Evolutionary conservation across 92 coral and sea anemone genomes (phyloP).

Genomic region (Porites cylindrica): DNA sequence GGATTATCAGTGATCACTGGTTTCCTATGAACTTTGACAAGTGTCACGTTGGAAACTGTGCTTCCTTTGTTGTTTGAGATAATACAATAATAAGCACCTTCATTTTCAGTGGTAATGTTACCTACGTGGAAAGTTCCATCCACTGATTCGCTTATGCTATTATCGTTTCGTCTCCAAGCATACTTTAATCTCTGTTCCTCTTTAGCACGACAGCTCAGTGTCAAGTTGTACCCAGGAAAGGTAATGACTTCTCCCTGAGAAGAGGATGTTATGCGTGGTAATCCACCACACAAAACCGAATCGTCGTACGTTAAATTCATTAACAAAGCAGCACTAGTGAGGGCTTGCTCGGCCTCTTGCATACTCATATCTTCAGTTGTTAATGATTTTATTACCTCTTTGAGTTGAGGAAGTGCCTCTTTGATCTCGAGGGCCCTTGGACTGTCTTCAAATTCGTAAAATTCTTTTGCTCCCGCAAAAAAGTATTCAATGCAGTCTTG

Average conservation of each 20-base stretch:
- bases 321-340: conserved; percentile 25
- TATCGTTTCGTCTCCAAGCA: conserved; percentile 66
- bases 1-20: conserved; percentile 67
- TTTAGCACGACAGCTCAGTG: conserved; percentile 51
- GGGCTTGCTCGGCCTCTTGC: conserved; percentile 17
- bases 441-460: conserved; percentile 63
- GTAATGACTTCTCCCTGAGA: conserved; percentile 29
- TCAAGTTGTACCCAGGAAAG: conserved; percentile 37
- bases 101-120: conserved; percentile 39
- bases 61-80: conserved; percentile 66
- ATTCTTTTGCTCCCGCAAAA: conserved; percentile 51
- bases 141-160: conserved; percentile 38
- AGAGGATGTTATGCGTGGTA: conserved; percentile 43
- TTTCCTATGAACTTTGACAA: conserved; percentile 56
- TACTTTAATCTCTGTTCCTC: conserved; percentile 48
- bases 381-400: conserved; percentile 26
- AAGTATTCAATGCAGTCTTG: conserved; percentile 62
- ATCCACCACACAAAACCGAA: conserved; percentile 64
- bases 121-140: conserved; percentile 46
- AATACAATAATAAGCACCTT: conserved; percentile 65
- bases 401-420: conserved; percentile 34
- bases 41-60: conserved; percentile 69
- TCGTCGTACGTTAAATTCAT: conserved; percentile 53
- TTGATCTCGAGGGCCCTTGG: conserved; percentile 54
- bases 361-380: conserved; percentile 37